Percentiles rank a stretch among this genome's conserved stretches.
phyloP scores from a whole-genome alignment of 1,140 invertebrate species.

The Acromyrmex heyeri region DNA sequence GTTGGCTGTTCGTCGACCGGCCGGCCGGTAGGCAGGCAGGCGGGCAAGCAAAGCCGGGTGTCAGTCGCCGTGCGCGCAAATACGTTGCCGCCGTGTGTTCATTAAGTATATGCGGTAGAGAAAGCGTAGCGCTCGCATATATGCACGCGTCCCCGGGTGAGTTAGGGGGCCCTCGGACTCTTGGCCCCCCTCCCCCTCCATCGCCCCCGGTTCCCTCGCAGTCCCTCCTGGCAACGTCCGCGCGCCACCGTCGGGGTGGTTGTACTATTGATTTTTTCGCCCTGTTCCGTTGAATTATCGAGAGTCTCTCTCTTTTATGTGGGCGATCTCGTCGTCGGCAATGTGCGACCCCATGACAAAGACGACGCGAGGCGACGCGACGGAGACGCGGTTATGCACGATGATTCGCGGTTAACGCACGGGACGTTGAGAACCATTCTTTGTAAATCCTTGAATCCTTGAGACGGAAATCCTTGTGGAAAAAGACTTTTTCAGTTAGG shows the following conservation, averaged over 20 bases:
- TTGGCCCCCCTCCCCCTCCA: background rate
- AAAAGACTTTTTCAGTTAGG: background rate
- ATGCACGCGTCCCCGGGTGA: slow-evolving; percentile 59
- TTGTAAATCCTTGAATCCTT: background rate
- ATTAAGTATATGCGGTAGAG: slow-evolving; percentile 73
- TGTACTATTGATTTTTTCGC: slow-evolving; percentile 78
- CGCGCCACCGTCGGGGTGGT: slow-evolving; percentile 70
- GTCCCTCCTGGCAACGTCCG: slow-evolving; percentile 60
- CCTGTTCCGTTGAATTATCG: slow-evolving; percentile 77
- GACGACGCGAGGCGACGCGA: slow-evolving; percentile 1
- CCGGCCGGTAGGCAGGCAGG: too few relatives aligned
- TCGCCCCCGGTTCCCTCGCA: background rate
- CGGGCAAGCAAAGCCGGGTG: slow-evolving; percentile 8
- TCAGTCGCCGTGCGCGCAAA: slow-evolving; percentile 52
- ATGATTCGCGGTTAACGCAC: slow-evolving; percentile 32
- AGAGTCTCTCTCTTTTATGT: slow-evolving; percentile 72
- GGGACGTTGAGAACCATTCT: background rate
- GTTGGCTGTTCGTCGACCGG: slow-evolving; percentile 34
- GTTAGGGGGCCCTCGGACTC: slow-evolving; percentile 65
- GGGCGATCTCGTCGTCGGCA: slow-evolving; percentile 72
- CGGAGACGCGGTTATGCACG: slow-evolving; percentile 4
- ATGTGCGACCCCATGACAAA: slow-evolving; percentile 68
- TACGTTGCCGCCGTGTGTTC: slow-evolving; percentile 66
- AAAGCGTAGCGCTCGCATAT: slow-evolving; percentile 62
- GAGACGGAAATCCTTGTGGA: background rate